A percentile compares a stretch with the other conserved stretches of the same genome.
Evolutionary conservation across 2,888 invertebrate species (phyloP).

Genomic region (Drosophila glabriapex): DNA sequence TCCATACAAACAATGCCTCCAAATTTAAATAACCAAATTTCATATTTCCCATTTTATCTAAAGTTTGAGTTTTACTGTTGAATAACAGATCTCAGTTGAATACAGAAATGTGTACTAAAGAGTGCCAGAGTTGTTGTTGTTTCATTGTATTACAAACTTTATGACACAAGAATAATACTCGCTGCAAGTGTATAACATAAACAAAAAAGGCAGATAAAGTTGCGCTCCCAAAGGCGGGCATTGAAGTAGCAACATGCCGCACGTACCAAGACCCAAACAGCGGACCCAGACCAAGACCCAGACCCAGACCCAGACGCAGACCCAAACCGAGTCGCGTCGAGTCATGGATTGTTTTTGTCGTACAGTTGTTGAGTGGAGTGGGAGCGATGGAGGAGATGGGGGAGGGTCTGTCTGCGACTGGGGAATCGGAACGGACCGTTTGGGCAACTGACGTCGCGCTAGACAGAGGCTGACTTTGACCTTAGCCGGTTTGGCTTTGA

Average conservation of each 20-base stretch:
- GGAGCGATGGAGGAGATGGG: neutral
- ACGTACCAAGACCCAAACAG: conserved; percentile 60
- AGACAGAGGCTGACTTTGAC: conserved; percentile 61
- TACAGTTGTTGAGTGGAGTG: conserved; percentile 4
- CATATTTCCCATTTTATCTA: neutral
- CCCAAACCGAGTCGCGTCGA: conserved; percentile 23
- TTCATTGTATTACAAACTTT: neutral
- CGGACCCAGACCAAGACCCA: conserved; percentile 24
- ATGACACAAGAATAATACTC: neutral
- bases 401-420: conserved; percentile 21
- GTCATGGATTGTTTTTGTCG: conserved; percentile 50
- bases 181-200: neutral
- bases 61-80: neutral
- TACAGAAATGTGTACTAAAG: neutral
- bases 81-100: neutral
- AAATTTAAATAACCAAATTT: neutral
- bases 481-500: conserved; percentile 47
- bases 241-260: conserved; percentile 62
- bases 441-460: conserved; percentile 29
- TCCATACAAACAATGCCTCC: neutral
- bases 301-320: conserved; percentile 23
- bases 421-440: conserved; percentile 35
- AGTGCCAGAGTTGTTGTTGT: neutral
- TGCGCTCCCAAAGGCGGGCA: conserved; percentile 44
- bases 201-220: conserved; percentile 51